Percentiles rank a stretch among this genome's conserved stretches.
Conservation (phyloP, 2,888 invertebrate genomes). For the Stegana nigrithorax region DNA sequence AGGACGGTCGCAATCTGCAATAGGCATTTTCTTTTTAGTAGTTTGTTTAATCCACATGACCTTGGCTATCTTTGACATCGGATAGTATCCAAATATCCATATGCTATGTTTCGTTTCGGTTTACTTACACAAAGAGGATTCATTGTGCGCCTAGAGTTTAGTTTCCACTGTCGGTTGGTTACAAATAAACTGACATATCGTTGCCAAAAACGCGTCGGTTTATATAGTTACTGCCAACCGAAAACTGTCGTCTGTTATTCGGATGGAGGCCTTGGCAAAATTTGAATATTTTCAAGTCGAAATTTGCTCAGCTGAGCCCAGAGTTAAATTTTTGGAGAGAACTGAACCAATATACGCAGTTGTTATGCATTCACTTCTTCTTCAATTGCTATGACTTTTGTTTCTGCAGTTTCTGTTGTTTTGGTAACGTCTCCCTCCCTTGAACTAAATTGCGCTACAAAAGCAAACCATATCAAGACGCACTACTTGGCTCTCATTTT, state of each 20-base stretch:
- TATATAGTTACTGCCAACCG: too few species aligned
- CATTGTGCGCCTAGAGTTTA: constrained; percentile 66
- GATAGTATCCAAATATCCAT: too few species aligned
- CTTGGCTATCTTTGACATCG: too few species aligned
- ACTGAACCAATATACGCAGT: constrained; percentile 4
- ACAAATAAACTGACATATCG: constrained; percentile 68
- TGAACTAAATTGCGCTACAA: not conserved
- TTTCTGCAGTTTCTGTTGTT: not conserved
- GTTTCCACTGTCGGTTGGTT: constrained; percentile 68
- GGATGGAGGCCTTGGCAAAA: constrained; percentile 45
- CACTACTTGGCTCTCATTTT: constrained; percentile 17
- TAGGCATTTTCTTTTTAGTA: not conserved
- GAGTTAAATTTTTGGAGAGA: too few species aligned
- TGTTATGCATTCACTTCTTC: not conserved
- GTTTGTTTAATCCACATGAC: not conserved
- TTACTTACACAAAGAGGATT: constrained; percentile 69
- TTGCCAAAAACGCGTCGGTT: constrained; percentile 56
- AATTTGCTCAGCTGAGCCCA: constrained; percentile 19
- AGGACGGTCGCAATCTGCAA: constrained; percentile 65
- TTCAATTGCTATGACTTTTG: not conserved
- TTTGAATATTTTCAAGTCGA: constrained; percentile 44
- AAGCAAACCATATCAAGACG: too few species aligned
- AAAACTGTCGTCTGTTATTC: constrained; percentile 31
- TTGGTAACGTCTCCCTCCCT: not conserved
- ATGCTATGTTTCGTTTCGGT: not conserved